Conservation (phyloP, 30 jellyfish, hydroid and myxozoan species). For the Hydractinia symbiolongicarpus region DNA sequence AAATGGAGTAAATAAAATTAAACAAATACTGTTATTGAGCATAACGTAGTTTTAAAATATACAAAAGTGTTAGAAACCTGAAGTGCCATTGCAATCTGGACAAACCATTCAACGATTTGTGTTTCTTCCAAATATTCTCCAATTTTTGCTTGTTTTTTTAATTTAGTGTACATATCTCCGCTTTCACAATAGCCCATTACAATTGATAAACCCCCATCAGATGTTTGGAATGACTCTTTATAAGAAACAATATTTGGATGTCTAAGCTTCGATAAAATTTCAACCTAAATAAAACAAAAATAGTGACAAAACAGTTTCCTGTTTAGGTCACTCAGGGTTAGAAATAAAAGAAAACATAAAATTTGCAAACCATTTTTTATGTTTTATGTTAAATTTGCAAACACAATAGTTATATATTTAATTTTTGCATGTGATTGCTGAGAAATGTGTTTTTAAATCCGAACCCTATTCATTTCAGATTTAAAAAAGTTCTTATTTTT, state of each 20-base stretch:
- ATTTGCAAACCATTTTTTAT: background rate
- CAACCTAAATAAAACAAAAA: constrained; percentile 43
- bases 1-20: no score
- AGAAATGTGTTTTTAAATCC: no score
- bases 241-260: constrained; percentile 97
- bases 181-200: constrained; percentile 99
- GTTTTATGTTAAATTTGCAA: background rate
- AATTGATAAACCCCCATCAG: constrained; percentile 68
- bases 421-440: no score
- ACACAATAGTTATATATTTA: no score
- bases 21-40: no score
- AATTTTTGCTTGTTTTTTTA: constrained; percentile 72
- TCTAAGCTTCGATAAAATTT: constrained; percentile 71
- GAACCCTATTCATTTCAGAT: no score
- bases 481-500: no score
- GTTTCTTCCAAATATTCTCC: constrained; percentile 65
- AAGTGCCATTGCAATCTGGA: constrained; percentile 95
- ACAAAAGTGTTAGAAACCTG: constrained; percentile 42
- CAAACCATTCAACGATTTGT: constrained; percentile 96
- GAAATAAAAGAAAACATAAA: background rate
- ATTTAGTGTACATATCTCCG: constrained; percentile 84
- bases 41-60: no score
- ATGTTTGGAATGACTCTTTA: constrained; percentile 86
- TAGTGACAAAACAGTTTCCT: background rate
- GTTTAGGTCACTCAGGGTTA: background rate